Evolutionary conservation across 2,888 invertebrate species (phyloP).

Genomic region (Stenichneumon culpator): DNA sequence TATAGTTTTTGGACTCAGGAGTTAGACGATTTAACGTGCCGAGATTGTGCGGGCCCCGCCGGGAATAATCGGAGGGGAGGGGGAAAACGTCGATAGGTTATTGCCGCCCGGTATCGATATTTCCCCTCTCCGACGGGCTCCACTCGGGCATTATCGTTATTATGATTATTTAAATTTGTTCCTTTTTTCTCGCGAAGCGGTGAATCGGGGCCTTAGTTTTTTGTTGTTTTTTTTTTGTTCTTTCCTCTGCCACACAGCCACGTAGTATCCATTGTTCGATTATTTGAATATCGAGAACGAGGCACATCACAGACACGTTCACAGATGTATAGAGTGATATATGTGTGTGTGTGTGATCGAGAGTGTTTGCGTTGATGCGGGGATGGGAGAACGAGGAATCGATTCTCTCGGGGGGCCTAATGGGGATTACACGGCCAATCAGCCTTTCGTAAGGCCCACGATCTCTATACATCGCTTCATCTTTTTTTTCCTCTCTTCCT

Average conservation of each 20-base stretch:
- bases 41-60: constrained; percentile 39
- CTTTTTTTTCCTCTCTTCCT: constrained; percentile 37
- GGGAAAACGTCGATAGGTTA: constrained; percentile 55
- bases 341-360: not conserved
- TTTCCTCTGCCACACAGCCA: constrained; percentile 47
- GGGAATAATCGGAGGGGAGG: constrained; percentile 27
- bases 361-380: constrained; percentile 26
- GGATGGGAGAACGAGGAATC: constrained; percentile 79
- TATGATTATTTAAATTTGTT: constrained; percentile 83
- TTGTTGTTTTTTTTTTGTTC: constrained; percentile 18
- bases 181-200: constrained; percentile 72
- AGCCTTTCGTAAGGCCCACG: constrained; percentile 79
- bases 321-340: constrained; percentile 3
- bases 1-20: not conserved
- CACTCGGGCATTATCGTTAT: constrained; percentile 79
- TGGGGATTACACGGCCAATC: constrained; percentile 85
- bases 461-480: constrained; percentile 64
- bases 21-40: not conserved
- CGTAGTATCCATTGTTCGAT: constrained; percentile 82
- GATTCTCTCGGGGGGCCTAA: constrained; percentile 83
- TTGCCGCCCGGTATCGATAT: constrained; percentile 59
- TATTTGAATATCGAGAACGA: constrained; percentile 83
- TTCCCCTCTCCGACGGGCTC: constrained; percentile 28
- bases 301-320: constrained; percentile 61
- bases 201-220: constrained; percentile 47